Conservation (phyloP, 2,888 invertebrate species). For the Dorcus hopei region DNA sequence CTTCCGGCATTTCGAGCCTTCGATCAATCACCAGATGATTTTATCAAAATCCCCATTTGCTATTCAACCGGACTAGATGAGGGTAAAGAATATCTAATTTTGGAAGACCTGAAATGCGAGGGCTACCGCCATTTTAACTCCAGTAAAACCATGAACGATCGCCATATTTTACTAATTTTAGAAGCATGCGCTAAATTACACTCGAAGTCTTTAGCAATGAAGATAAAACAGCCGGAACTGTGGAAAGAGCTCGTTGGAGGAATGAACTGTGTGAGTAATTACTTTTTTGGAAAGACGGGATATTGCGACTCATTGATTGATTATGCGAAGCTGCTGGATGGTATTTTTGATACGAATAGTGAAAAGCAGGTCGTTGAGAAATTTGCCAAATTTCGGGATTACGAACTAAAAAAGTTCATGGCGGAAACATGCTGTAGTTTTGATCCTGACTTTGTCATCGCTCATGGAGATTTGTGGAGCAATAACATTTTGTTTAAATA, state of each 20-base stretch:
- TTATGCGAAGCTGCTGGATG: slow-evolving; percentile 2
- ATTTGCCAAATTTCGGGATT: slow-evolving; percentile 2
- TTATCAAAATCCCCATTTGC: slow-evolving; percentile 20
- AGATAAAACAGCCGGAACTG: not conserved
- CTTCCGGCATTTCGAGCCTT: slow-evolving; percentile 26
- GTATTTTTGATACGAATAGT: not conserved
- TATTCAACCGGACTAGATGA: slow-evolving; percentile 18
- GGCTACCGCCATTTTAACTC: slow-evolving; percentile 7
- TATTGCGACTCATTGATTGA: slow-evolving; percentile 7
- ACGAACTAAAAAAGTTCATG: slow-evolving; percentile 7
- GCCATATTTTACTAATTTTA: slow-evolving; percentile 4
- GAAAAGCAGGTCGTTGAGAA: not conserved
- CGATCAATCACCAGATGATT: slow-evolving; percentile 12
- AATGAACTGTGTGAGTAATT: not conserved
- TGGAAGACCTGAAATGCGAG: slow-evolving; percentile 24
- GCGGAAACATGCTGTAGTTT: not conserved
- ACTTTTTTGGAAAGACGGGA: slow-evolving; percentile 9
- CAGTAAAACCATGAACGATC: slow-evolving; percentile 4
- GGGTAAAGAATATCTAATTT: slow-evolving; percentile 23
- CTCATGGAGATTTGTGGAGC: slow-evolving; percentile 12
- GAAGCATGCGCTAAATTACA: slow-evolving; percentile 13
- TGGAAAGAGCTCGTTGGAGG: slow-evolving; percentile 1
- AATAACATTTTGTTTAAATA: slow-evolving; percentile 14
- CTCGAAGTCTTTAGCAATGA: slow-evolving; percentile 2
- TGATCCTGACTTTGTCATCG: slow-evolving; percentile 2